Conservation (phyloP, 2,888 invertebrate species). For the Oeneis ivallda region DNA sequence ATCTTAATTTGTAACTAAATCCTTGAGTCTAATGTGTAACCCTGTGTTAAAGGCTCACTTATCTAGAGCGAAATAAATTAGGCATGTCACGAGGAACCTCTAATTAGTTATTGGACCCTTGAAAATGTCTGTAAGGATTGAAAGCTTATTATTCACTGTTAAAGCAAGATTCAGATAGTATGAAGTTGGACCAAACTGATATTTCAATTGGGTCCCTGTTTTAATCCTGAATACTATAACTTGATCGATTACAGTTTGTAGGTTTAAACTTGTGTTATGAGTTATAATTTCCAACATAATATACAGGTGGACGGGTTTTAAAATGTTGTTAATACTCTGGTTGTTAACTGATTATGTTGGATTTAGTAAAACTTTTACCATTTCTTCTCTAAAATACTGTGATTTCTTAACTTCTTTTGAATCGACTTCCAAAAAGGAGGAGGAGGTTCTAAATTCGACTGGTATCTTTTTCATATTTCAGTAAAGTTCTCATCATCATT, state of each 20-base stretch:
- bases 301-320: too few species aligned
- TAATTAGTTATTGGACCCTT: constrained; percentile 18
- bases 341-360: too few species aligned
- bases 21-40: neutral
- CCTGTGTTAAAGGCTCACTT: constrained; percentile 8
- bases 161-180: neutral
- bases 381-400: too few species aligned
- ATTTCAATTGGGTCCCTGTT: neutral
- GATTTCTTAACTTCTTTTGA: too few species aligned
- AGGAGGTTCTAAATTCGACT: too few species aligned
- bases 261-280: neutral
- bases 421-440: too few species aligned
- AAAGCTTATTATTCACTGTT: constrained; percentile 8
- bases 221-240: neutral
- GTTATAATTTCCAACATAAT: too few species aligned
- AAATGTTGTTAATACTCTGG: too few species aligned
- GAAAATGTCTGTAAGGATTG: constrained; percentile 9
- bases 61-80: constrained; percentile 3
- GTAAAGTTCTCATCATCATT: too few species aligned
- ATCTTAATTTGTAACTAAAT: neutral
- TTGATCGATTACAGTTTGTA: neutral
- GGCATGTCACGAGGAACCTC: constrained; percentile 12
- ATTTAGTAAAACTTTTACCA: too few species aligned
- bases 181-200: constrained; percentile 8
- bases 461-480: too few species aligned